Conservation (phyloP, 1,140 invertebrate genomes). For the Plutomurus gul region DNA sequence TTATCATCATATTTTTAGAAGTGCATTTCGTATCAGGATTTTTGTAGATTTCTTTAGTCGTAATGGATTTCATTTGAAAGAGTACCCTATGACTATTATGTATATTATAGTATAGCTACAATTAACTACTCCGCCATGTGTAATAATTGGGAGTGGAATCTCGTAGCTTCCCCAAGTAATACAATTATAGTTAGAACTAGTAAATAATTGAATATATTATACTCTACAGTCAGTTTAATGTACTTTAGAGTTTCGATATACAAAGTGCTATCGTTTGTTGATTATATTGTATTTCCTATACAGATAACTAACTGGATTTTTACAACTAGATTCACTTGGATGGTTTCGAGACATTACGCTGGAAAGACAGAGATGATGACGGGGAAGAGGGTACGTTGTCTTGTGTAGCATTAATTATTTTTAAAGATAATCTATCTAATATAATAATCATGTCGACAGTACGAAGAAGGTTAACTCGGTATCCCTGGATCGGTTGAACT, state of each 20-base stretch:
- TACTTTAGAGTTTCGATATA: conserved; percentile 23
- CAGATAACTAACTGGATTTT: background rate
- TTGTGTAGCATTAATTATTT: too few relatives aligned
- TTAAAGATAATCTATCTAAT: too few relatives aligned
- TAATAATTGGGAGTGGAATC: conserved; percentile 6
- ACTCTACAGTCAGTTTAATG: too few relatives aligned
- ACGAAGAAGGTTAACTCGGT: conserved; percentile 18
- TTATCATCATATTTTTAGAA: too few relatives aligned
- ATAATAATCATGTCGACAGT: background rate
- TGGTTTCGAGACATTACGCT: conserved; percentile 8
- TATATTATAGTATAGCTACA: background rate
- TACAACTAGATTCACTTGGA: background rate
- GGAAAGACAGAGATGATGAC: conserved; percentile 10
- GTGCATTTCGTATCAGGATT: too few relatives aligned
- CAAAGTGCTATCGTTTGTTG: conserved; percentile 14
- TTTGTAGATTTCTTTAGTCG: too few relatives aligned
- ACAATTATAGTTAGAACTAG: too few relatives aligned
- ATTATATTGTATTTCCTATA: too few relatives aligned
- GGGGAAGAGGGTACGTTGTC: too few relatives aligned
- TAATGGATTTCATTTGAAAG: too few relatives aligned
- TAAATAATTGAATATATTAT: background rate
- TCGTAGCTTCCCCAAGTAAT: conserved; percentile 2
- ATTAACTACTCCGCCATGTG: background rate
- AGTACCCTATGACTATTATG: too few relatives aligned
- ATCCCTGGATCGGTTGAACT: conserved; percentile 27